Conservation (phyloP, 2,113 vertebrate species). For the Hippocampus zosterae region DNA sequence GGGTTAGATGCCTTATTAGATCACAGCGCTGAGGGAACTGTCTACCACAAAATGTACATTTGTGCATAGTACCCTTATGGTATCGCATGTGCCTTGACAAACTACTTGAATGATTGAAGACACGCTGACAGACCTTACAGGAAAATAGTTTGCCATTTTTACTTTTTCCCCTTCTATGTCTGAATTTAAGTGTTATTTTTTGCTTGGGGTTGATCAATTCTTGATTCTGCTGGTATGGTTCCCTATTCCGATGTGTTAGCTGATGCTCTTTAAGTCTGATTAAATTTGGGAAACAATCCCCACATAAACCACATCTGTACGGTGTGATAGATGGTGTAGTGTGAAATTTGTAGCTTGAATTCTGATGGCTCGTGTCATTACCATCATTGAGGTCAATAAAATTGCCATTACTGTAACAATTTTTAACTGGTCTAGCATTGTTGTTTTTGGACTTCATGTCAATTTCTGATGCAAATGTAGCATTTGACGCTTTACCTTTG, state of each 20-base stretch:
- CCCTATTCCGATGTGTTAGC: slow-evolving; percentile 62
- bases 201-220: slow-evolving; percentile 44
- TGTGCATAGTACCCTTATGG: slow-evolving; percentile 76
- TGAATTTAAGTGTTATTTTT: slow-evolving; percentile 35
- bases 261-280: slow-evolving; percentile 69
- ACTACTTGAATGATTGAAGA: slow-evolving; percentile 77
- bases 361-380: slow-evolving; percentile 34
- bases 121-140: slow-evolving; percentile 72
- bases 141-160: slow-evolving; percentile 65
- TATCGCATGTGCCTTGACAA: slow-evolving; percentile 76
- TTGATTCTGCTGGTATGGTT: slow-evolving; percentile 56
- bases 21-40: slow-evolving; percentile 75
- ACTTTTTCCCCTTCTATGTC: slow-evolving; percentile 37
- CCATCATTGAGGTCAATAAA: slow-evolving; percentile 38
- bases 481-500: slow-evolving; percentile 51
- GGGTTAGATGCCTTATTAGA: slow-evolving; percentile 68
- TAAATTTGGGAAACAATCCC: slow-evolving; percentile 66
- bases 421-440: slow-evolving; percentile 25
- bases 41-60: slow-evolving; percentile 69
- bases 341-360: slow-evolving; percentile 15
- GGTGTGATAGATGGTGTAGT: slow-evolving; percentile 42
- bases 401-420: slow-evolving; percentile 45
- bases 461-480: slow-evolving; percentile 29
- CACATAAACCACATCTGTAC: slow-evolving; percentile 74
- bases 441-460: slow-evolving; percentile 31